Evolutionary conservation across 2,113 vertebrate species (phyloP), one percentile per base, ranked within the genome.

Genomic region (Anser cygnoides): DNA sequence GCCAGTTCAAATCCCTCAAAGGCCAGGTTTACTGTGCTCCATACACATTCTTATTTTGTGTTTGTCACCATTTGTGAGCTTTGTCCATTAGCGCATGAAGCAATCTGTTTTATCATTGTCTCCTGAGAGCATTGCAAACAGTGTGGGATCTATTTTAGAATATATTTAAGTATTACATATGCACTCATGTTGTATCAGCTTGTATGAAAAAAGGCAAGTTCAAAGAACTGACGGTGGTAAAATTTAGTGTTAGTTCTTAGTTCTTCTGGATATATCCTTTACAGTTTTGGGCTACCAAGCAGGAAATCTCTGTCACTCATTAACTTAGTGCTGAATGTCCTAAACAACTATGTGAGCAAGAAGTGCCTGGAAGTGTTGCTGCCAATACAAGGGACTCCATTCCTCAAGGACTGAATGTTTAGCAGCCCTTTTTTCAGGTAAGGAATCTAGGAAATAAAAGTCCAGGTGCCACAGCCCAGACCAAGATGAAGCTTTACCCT

Each of bases 301-400:
- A 91, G 46, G 81, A 77, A 82, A 76, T 25, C 17, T 94, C 68
- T 93, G 79, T 89, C 79, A 88, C 43, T 95, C 49, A 87, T 89
- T 96, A 90, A 90, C 68, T 86, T 44, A 41, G 21, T n/a, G 44
- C 50, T 66, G 13, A 71, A 80, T 61, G 35, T 68, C 85, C 65
- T 75, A 62, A 94, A 72, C 3, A 25, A 86, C 4, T 3, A 6
- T 3, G 1, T 59, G 44, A 91, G 70, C 49, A 80, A 89, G 44
- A 87, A 78, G 12, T 41, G 62, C 41, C 66, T 62, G 62, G 35
- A 87, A 92, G n/a, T 43, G n/a, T 16, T 76, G 70, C n/a, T 79
- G 11, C 87, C 54, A 43, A 2, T 28, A 29, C 49, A 72, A 74
- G 72, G 35, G 5, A 9, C 46, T 41, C 19, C 7, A 2, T 54